Percentiles rank a stretch among this genome's conserved stretches.
Evolutionary conservation across 2,888 invertebrate species (phyloP).

Genomic region (Disparrhopalites patrizii): DNA sequence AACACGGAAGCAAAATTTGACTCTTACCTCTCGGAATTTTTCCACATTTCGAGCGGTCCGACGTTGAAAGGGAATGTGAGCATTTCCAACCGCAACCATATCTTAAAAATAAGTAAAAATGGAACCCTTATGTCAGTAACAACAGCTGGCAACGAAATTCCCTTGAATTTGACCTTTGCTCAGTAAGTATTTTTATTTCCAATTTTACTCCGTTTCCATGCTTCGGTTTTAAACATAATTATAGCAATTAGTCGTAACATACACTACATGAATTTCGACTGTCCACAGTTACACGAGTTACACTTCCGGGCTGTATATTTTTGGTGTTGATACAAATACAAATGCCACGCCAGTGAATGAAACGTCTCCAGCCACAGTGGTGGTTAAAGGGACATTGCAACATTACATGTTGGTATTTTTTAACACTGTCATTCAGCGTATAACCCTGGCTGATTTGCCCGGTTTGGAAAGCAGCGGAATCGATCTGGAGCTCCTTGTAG

Average conservation of each 20-base stretch:
- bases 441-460: conserved; percentile 56
- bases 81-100: too few species aligned
- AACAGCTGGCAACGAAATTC: conserved; percentile 9
- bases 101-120: conserved; percentile 39
- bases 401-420: conserved; percentile 71
- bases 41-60: not conserved
- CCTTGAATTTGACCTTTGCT: not conserved
- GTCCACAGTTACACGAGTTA: not conserved
- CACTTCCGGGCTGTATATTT: not conserved
- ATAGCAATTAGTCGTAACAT: too few species aligned
- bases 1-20: not conserved
- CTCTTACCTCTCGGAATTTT: not conserved
- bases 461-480: conserved; percentile 36
- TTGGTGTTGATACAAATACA: conserved; percentile 50
- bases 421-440: conserved; percentile 62
- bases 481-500: conserved; percentile 51
- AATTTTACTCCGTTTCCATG: conserved; percentile 5
- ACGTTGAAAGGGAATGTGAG: not conserved
- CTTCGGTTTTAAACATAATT: too few species aligned
- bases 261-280: too few species aligned
- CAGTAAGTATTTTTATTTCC: not conserved
- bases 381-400: conserved; percentile 72
- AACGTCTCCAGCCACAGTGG: conserved; percentile 59
- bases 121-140: conserved; percentile 39
- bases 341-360: not conserved